Conservation (phyloP, 2,888 invertebrate genomes). For the Leptopterna dolabrata region DNA sequence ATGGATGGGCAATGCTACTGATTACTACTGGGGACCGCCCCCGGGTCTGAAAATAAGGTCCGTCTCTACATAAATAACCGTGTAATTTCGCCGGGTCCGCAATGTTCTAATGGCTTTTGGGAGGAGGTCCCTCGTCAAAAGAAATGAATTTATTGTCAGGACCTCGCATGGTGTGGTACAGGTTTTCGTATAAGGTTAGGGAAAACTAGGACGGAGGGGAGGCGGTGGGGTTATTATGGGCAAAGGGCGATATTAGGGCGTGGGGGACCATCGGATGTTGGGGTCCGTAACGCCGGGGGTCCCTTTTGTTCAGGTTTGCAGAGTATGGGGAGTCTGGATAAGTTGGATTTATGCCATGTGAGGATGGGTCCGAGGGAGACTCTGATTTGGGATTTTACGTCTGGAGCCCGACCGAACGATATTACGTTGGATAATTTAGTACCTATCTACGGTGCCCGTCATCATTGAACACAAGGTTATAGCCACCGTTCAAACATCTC, state of each 20-base stretch:
- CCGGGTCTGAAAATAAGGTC: constrained; percentile 12
- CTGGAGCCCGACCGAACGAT: not conserved
- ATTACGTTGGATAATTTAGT: too few relatives aligned
- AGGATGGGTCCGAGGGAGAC: not conserved
- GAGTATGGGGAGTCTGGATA: not conserved
- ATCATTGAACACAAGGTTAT: too few relatives aligned
- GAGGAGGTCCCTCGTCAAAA: constrained; percentile 7
- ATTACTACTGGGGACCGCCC: not conserved
- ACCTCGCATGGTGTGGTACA: not conserved
- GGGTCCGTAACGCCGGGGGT: not conserved
- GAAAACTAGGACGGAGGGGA: not conserved
- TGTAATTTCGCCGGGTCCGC: constrained; percentile 3
- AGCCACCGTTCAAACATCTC: too few relatives aligned
- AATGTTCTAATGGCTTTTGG: constrained; percentile 23
- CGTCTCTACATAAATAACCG: constrained; percentile 36
- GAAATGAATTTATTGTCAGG: not conserved
- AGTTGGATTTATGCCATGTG: not conserved
- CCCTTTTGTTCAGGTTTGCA: constrained; percentile 3
- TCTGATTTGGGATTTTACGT: not conserved
- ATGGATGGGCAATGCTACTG: not conserved
- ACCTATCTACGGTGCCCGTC: too few relatives aligned
- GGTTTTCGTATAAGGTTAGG: not conserved
- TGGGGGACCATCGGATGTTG: not conserved
- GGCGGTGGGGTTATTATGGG: not conserved
- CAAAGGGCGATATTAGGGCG: not conserved